phyloP scores from a whole-genome alignment of 2,888 invertebrate species.

The Nymphalis c-album region DNA sequence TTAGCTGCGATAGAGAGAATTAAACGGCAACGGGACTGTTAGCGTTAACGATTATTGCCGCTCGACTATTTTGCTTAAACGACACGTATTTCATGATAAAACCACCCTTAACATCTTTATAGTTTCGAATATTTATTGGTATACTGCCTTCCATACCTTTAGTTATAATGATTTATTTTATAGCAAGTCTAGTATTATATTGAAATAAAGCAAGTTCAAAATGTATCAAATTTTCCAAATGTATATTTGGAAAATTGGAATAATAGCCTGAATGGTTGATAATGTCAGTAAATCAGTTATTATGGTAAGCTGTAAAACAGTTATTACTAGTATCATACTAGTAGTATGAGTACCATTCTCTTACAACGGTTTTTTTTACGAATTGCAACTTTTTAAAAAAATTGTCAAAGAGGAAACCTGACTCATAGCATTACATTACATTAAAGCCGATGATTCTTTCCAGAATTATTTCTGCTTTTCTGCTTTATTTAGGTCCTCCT shows the following conservation, averaged over 20 bases:
- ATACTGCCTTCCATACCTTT: background rate
- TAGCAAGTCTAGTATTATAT: too few relatives aligned
- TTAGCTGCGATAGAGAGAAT: slow-evolving; percentile 50
- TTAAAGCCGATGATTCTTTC: slow-evolving; percentile 17
- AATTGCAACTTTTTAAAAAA: slow-evolving; percentile 17
- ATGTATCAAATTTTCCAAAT: too few relatives aligned
- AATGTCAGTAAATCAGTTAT: too few relatives aligned
- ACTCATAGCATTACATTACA: slow-evolving; percentile 16
- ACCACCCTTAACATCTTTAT: slow-evolving; percentile 48
- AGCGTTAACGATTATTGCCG: slow-evolving; percentile 69
- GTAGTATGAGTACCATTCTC: too few relatives aligned
- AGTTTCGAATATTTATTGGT: slow-evolving; percentile 35
- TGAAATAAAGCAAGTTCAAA: too few relatives aligned
- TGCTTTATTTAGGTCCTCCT: slow-evolving; percentile 31
- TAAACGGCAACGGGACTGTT: slow-evolving; percentile 56
- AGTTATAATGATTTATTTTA: background rate
- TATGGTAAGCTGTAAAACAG: too few relatives aligned
- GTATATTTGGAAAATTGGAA: too few relatives aligned
- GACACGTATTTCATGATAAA: slow-evolving; percentile 63
- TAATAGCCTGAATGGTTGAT: too few relatives aligned
- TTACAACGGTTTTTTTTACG: background rate
- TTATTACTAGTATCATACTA: too few relatives aligned
- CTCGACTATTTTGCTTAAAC: slow-evolving; percentile 61
- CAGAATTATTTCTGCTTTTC: slow-evolving; percentile 20
- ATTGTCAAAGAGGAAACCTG: slow-evolving; percentile 15